Evolutionary conservation across 23 tunicate species (phyloP).

Genomic region (Styela plicata): DNA sequence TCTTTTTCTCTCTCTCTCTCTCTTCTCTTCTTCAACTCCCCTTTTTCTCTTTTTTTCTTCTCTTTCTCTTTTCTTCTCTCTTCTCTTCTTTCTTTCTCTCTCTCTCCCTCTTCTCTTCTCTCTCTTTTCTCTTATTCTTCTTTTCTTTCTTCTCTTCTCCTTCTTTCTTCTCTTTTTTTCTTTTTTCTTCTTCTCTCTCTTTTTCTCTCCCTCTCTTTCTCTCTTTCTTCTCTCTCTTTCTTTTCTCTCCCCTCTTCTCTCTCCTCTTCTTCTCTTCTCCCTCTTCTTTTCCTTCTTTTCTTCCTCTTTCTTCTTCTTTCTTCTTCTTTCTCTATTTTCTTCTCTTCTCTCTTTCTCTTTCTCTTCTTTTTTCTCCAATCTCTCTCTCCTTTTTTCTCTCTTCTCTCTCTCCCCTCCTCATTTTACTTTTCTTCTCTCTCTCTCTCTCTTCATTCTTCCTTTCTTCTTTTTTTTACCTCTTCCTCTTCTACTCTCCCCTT

Average conservation of each 20-base stretch:
- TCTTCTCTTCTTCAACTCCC: slow-evolving; percentile 1
- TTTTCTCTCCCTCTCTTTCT: slow-evolving; percentile 2
- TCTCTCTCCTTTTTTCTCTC: no score
- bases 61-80: slow-evolving; percentile 12
- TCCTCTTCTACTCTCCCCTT: no score
- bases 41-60: neutral
- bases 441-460: no score
- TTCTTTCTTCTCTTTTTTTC: neutral
- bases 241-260: neutral
- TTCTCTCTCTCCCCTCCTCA: no score
- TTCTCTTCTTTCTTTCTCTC: neutral
- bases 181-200: neutral
- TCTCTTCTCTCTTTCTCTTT: neutral
- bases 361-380: neutral
- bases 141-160: neutral
- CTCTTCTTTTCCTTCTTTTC: neutral
- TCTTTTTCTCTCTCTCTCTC: neutral
- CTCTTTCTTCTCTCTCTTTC: neutral
- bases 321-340: neutral
- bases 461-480: no score
- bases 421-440: no score
- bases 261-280: neutral
- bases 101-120: neutral
- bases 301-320: neutral
- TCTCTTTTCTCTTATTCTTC: neutral